Evolutionary conservation across 2,797 vertebrate genomes (phyloP), one percentile per base, ranked within the genome.

Genomic region (Crocidura indochinensis): DNA sequence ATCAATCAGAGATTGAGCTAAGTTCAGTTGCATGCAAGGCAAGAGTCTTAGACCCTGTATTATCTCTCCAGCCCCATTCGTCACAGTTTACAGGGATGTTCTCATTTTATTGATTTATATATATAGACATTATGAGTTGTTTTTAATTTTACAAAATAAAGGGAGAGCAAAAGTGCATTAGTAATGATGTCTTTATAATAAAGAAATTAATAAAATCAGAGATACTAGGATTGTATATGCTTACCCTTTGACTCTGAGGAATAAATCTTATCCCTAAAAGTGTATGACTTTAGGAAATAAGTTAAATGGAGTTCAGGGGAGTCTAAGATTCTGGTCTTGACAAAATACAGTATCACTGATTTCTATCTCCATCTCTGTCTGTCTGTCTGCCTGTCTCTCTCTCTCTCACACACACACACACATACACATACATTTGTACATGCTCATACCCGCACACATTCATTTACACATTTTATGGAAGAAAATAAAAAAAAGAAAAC

Each of bases 81-180:
- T 60, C 19, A 60, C 56, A 60, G 20, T 60, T 60, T 60, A 60
- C 22, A 20, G 56, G 56, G 15, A 20, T 20, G 6, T 60, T 26
- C 27, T 38, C 6, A 77, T 92, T 69, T 62, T 68, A 49, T 74
- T 69, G 51, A 29, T 79, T n/a, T n/a, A 68, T 53, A 67, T 62
- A 83, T 6, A 65, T 67, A 65, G 27, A 0, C 12, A 80, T 82
- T 82, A 27, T n/a, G 47, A 12, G 6, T 67, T 62, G 56, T 67
- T 91, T 87, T 85, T 76, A 64, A 84, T 87, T 53, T 84, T 38
- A 83, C 51, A 53, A 91, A 93, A 88, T 20, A 60, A 73, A 38
- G 38, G 38, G 38, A 38, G 86, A 60, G 24, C 64, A 79, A 90
- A 26, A 11, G 4, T 73, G 3, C 5, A 51, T 85, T 87, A 26